phyloP scores from a whole-genome alignment of 2,888 invertebrate species.

The Morpho deidamia region DNA sequence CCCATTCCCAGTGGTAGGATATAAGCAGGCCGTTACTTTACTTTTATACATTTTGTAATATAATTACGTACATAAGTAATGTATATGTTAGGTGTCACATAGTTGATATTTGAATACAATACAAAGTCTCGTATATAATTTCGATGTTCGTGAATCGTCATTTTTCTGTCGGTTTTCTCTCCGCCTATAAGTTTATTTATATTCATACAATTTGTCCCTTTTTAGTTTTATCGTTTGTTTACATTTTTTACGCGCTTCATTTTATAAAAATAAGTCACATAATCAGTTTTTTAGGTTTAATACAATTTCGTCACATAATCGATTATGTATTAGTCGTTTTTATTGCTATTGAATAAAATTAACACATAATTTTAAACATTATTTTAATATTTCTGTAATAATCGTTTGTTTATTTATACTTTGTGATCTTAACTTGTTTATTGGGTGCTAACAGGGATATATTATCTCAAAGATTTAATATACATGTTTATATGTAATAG shows the following conservation, averaged over 20 bases:
- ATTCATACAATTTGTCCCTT: constrained; percentile 34
- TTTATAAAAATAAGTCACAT: constrained; percentile 12
- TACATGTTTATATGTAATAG: no score
- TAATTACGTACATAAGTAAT: no score
- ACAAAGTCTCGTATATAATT: no score
- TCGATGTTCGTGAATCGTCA: no score
- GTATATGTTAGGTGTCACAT: no score
- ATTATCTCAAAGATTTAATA: no score
- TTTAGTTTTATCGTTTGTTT: constrained; percentile 33
- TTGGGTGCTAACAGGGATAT: no score
- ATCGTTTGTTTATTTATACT: not conserved
- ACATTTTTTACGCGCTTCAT: constrained; percentile 25
- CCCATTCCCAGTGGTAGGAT: no score
- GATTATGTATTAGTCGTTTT: constrained; percentile 5
- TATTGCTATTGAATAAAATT: not conserved
- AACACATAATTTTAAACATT: not conserved
- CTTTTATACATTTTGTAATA: no score
- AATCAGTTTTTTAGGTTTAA: constrained; percentile 6
- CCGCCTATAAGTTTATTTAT: constrained; percentile 23
- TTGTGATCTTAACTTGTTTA: no score
- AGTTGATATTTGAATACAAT: no score
- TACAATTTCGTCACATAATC: constrained; percentile 1
- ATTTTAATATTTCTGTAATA: not conserved
- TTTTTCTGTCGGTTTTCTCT: not conserved
- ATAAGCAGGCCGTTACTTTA: no score